A percentile compares a stretch with the other conserved stretches of the same genome.
These are phyloP conservation scores for Timandra comae DNA, from an alignment of 2,888 invertebrate species.

Conservation along the genomic window DNA sequence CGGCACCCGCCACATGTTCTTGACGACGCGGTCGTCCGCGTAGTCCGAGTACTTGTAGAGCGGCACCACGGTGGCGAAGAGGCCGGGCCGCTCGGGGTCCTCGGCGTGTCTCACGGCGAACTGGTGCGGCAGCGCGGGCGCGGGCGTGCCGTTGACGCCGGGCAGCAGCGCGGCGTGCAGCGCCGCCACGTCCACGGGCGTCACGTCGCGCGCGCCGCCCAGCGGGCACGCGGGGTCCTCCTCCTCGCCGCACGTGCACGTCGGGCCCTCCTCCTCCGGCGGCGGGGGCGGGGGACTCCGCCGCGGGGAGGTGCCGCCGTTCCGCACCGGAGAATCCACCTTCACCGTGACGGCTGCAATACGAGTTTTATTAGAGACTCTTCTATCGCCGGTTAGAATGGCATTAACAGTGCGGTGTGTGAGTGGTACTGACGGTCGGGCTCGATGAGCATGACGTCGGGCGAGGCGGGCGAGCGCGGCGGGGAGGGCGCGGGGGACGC, in stretches of 20 bases:
- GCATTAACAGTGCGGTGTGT: too few species aligned
- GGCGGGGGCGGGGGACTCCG: constrained; percentile 29
- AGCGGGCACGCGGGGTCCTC: constrained; percentile 50
- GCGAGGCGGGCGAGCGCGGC: constrained; percentile 37
- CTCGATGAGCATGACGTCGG: constrained; percentile 68
- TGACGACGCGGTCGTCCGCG: constrained; percentile 64
- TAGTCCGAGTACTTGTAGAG: constrained; percentile 69
- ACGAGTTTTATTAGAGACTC: too few species aligned
- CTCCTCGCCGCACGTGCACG: constrained; percentile 49
- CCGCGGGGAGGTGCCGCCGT: constrained; percentile 35
- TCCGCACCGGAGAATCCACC: constrained; percentile 57
- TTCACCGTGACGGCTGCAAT: constrained; percentile 36
- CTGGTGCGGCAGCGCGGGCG: constrained; percentile 50
- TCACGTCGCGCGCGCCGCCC: constrained; percentile 47
- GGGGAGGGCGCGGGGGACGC: constrained; percentile 28
- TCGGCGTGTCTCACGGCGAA: constrained; percentile 55
- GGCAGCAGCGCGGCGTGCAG: constrained; percentile 74
- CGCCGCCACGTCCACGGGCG: constrained; percentile 69
- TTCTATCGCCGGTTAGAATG: too few species aligned
- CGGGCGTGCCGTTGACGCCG: constrained; percentile 79
- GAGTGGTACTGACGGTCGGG: constrained; percentile 42
- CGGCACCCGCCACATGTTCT: constrained; percentile 55
- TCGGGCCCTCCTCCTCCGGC: constrained; percentile 50
- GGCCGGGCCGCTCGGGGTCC: constrained; percentile 40
- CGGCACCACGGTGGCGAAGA: constrained; percentile 62